A percentile compares a stretch with the other conserved stretches of the same genome.
Conservation (phyloP, 2,888 invertebrate species). For the Nematopogon swammerdamellus region DNA sequence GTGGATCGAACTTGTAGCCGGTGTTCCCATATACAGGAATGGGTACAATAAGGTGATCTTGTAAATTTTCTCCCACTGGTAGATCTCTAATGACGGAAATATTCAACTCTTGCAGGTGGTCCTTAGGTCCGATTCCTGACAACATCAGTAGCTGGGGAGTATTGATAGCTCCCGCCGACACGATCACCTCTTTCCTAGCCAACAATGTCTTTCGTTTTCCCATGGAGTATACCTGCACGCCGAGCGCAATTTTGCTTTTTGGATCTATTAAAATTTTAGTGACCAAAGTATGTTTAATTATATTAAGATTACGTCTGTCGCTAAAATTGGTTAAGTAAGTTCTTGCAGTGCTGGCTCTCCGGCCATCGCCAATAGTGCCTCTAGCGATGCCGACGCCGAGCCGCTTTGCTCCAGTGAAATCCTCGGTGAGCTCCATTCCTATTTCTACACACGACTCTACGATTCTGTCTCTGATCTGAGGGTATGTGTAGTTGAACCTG, state of each 20-base stretch:
- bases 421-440: not conserved
- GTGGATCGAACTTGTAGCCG: not conserved
- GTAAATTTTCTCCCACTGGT: constrained; percentile 72
- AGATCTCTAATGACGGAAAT: constrained; percentile 69
- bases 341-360: constrained; percentile 53
- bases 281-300: constrained; percentile 69
- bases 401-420: not conserved
- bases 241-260: constrained; percentile 61
- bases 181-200: constrained; percentile 72
- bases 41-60: constrained; percentile 55
- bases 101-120: constrained; percentile 54
- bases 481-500: not conserved
- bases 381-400: not conserved
- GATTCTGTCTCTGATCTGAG: not conserved
- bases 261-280: constrained; percentile 61
- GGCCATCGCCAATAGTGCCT: not conserved
- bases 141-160: constrained; percentile 84
- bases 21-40: not conserved
- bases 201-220: constrained; percentile 22
- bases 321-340: constrained; percentile 71
- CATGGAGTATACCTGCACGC: constrained; percentile 66
- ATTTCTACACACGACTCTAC: not conserved
- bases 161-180: constrained; percentile 79
- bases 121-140: constrained; percentile 69
- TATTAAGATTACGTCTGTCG: constrained; percentile 66